Conservation (phyloP, 1,140 invertebrate species). For the Oncopeltus fasciatus region DNA sequence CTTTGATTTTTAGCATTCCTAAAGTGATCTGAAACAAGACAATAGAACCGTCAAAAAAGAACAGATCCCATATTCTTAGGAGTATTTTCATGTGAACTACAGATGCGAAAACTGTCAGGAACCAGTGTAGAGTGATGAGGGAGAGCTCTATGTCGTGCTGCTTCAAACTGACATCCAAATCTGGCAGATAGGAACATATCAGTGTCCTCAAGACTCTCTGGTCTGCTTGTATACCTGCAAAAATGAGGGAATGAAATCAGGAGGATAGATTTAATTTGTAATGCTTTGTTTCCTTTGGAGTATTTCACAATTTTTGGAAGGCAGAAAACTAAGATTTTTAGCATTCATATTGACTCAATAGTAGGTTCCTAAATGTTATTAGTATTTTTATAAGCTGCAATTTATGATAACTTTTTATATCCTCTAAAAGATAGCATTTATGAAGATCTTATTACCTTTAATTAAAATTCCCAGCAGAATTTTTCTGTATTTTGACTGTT, state of each 20-base stretch:
- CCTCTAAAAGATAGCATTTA: too few relatives aligned
- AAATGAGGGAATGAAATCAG: constrained; percentile 13
- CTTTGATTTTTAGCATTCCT: constrained; percentile 87
- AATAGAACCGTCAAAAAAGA: constrained; percentile 89
- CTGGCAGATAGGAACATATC: constrained; percentile 75
- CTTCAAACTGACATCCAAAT: constrained; percentile 74
- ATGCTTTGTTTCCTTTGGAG: too few relatives aligned
- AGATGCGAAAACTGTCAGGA: constrained; percentile 92
- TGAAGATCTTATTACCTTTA: too few relatives aligned
- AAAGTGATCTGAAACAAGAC: constrained; percentile 92
- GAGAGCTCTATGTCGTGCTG: constrained; percentile 93
- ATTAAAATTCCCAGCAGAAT: too few relatives aligned
- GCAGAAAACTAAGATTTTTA: too few relatives aligned
- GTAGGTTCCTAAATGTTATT: too few relatives aligned
- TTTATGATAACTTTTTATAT: too few relatives aligned
- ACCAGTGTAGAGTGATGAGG: constrained; percentile 94
- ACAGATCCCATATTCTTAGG: constrained; percentile 90
- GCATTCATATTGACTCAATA: too few relatives aligned
- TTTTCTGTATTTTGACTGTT: too few relatives aligned
- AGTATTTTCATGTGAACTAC: constrained; percentile 96
- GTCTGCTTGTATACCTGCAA: constrained; percentile 72
- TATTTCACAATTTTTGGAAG: too few relatives aligned
- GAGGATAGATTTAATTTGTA: too few relatives aligned
- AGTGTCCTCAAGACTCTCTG: constrained; percentile 84
- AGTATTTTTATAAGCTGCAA: too few relatives aligned